phyloP scores from a whole-genome alignment of 2,113 vertebrate genomes.

The Oryzias curvinotus region DNA sequence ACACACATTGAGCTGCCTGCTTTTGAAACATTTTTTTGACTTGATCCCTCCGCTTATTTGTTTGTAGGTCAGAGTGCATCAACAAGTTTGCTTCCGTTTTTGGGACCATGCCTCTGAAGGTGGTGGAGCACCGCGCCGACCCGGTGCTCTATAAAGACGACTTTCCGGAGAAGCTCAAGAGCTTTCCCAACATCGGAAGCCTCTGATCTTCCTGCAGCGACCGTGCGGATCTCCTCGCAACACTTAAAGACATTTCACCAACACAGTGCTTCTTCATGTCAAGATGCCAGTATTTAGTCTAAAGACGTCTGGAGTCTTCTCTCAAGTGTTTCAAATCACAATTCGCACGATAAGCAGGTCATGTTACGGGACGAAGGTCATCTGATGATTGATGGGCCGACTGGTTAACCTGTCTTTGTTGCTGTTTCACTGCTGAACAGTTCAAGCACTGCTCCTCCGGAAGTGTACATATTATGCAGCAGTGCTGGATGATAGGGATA shows the following conservation, averaged over 20 bases:
- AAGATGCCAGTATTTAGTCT: conserved; percentile 7
- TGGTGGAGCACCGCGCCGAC: conserved; percentile 96
- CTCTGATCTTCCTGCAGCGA: conserved; percentile 73
- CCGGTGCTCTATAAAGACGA: conserved; percentile 98
- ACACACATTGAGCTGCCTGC: neutral
- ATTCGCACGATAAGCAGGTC: too few relatives aligned
- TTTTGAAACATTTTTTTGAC: neutral
- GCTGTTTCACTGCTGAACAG: conserved; percentile 26
- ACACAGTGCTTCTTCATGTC: conserved; percentile 5
- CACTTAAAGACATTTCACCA: conserved; percentile 11
- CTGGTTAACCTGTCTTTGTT: conserved; percentile 16
- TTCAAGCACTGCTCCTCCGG: conserved; percentile 33
- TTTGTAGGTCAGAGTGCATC: conserved; percentile 93
- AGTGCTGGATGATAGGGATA: conserved; percentile 46
- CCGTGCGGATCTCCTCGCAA: neutral
- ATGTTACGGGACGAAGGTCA: conserved; percentile 18
- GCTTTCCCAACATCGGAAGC: conserved; percentile 98
- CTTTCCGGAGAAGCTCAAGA: conserved; percentile 98
- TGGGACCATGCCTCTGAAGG: conserved; percentile 96
- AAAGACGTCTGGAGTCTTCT: neutral
- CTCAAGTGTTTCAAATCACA: too few relatives aligned
- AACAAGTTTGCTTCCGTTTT: conserved; percentile 98
- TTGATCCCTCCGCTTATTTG: neutral
- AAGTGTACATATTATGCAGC: conserved; percentile 51
- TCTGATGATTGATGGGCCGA: conserved; percentile 5